Percentiles rank a stretch among this genome's conserved stretches.
These are phyloP conservation scores for Rhopilema esculentum DNA, from an alignment of 30 jellyfish, hydroid and myxozoan species.

Conservation along the genomic window DNA sequence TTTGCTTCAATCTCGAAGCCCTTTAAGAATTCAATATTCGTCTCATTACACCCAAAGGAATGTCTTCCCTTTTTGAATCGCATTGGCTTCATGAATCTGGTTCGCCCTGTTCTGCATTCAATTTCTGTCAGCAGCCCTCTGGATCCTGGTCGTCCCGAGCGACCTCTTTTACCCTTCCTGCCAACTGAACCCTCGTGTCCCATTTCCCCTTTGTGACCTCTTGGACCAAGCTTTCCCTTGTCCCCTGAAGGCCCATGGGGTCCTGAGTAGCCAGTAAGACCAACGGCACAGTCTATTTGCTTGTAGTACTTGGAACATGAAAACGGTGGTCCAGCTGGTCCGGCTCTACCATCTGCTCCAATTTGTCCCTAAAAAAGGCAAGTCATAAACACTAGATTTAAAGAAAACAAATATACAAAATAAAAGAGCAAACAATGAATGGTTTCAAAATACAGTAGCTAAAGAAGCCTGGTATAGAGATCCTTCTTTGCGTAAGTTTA, in stretches of 20 bases:
- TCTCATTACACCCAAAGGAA: conserved; percentile 60
- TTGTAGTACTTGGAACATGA: conserved; percentile 23
- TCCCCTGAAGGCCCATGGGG: conserved; percentile 69
- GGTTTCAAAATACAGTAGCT: no score
- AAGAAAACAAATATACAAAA: no score
- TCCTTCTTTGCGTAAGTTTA: no score
- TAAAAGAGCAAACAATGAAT: no score
- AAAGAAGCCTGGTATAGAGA: no score
- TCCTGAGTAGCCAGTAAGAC: conserved; percentile 66
- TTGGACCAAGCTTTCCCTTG: conserved; percentile 74
- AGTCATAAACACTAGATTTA: not conserved
- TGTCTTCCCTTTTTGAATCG: conserved; percentile 66
- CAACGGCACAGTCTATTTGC: conserved; percentile 44
- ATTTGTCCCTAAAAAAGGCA: conserved; percentile 49
- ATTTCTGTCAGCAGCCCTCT: conserved; percentile 76
- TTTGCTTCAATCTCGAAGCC: conserved; percentile 71
- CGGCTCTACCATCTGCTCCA: conserved; percentile 67
- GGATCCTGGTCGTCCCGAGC: conserved; percentile 90
- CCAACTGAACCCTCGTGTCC: conserved; percentile 84
- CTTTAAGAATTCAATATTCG: conserved; percentile 64
- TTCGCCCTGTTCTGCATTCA: conserved; percentile 49
- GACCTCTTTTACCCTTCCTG: conserved; percentile 81
- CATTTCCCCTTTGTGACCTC: conserved; percentile 79
- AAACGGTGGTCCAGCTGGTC: conserved; percentile 53
- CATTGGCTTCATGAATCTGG: conserved; percentile 68